These are phyloP conservation scores for Drosophila limbata DNA, from an alignment of 2,888 invertebrate species.

Conservation along the genomic window DNA sequence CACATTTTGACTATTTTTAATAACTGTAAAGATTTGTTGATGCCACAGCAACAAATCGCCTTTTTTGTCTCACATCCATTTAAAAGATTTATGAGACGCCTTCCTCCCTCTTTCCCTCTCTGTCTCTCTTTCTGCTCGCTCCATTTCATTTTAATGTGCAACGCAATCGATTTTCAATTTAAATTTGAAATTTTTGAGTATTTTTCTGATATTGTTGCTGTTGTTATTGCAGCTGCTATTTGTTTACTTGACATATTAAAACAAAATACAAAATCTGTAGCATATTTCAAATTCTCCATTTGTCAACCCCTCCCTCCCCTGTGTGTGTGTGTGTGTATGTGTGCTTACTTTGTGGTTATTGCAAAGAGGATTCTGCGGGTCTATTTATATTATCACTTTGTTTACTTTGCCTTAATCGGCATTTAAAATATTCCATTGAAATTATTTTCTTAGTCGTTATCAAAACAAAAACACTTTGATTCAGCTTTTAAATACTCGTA, in stretches of 20 bases:
- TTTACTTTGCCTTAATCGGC: conserved; percentile 3
- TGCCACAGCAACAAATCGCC: conserved; percentile 21
- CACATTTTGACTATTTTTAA: conserved; percentile 11
- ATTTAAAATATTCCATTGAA: conserved; percentile 3
- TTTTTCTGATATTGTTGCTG: conserved; percentile 12
- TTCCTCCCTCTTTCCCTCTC: not conserved
- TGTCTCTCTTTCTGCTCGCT: conserved; percentile 24
- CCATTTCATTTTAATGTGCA: conserved; percentile 55
- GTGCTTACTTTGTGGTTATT: conserved; percentile 10
- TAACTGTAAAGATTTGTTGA: conserved; percentile 18
- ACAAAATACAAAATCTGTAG: conserved; percentile 36
- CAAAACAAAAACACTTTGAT: not conserved
- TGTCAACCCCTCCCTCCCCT: not conserved
- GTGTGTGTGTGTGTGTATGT: not conserved
- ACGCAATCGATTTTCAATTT: conserved; percentile 58
- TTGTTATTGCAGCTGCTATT: conserved; percentile 24
- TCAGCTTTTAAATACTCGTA: not conserved
- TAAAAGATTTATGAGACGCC: conserved; percentile 38
- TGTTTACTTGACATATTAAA: conserved; percentile 45
- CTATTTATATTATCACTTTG: conserved; percentile 7
- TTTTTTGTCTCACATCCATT: conserved; percentile 12
- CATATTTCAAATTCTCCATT: conserved; percentile 23
- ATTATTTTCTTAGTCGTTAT: not conserved
- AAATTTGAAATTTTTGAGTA: conserved; percentile 37
- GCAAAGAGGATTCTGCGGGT: not conserved